phyloP scores from a whole-genome alignment of 2,888 invertebrate genomes.

The Ormyrus thymus region DNA sequence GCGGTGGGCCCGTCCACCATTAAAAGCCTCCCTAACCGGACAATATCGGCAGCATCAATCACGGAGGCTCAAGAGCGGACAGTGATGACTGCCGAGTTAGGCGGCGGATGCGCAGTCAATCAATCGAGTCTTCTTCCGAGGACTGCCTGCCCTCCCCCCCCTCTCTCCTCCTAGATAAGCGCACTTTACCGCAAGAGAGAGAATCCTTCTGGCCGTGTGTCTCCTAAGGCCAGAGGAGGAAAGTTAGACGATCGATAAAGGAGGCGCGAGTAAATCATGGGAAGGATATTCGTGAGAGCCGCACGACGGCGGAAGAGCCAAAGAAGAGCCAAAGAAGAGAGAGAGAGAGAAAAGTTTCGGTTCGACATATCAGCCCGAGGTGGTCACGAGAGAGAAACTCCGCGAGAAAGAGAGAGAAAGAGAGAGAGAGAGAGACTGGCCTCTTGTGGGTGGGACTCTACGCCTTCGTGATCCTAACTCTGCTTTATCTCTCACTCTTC shows the following conservation, averaged over 20 bases:
- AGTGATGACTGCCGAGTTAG: slow-evolving; percentile 49
- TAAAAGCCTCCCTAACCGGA: slow-evolving; percentile 50
- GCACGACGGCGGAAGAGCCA: slow-evolving; percentile 57
- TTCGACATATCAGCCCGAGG: slow-evolving; percentile 75
- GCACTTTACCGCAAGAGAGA: too few relatives aligned
- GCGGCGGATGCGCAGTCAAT: slow-evolving; percentile 47
- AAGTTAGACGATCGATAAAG: slow-evolving; percentile 56
- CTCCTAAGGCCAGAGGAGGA: slow-evolving; percentile 42
- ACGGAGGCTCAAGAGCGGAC: slow-evolving; percentile 38
- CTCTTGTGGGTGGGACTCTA: slow-evolving; percentile 71
- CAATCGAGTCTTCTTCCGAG: slow-evolving; percentile 37
- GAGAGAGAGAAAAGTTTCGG: slow-evolving; percentile 69
- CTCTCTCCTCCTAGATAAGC: slow-evolving; percentile 5
- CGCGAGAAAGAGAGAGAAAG: slow-evolving; percentile 31
- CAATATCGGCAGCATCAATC: slow-evolving; percentile 55
- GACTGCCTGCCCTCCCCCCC: neutral
- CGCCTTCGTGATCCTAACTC: slow-evolving; percentile 65
- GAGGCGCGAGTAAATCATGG: slow-evolving; percentile 71
- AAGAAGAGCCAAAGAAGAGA: slow-evolving; percentile 60
- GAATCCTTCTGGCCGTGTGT: slow-evolving; percentile 23
- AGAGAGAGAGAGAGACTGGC: neutral
- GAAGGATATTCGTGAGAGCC: slow-evolving; percentile 72
- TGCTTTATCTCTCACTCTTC: slow-evolving; percentile 23
- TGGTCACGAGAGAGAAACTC: slow-evolving; percentile 72
- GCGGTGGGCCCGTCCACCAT: slow-evolving; percentile 41